Percentiles rank a stretch among this genome's conserved stretches.
phyloP scores from a whole-genome alignment of 2,113 vertebrate species.

The Oxyruncus cristatus region DNA sequence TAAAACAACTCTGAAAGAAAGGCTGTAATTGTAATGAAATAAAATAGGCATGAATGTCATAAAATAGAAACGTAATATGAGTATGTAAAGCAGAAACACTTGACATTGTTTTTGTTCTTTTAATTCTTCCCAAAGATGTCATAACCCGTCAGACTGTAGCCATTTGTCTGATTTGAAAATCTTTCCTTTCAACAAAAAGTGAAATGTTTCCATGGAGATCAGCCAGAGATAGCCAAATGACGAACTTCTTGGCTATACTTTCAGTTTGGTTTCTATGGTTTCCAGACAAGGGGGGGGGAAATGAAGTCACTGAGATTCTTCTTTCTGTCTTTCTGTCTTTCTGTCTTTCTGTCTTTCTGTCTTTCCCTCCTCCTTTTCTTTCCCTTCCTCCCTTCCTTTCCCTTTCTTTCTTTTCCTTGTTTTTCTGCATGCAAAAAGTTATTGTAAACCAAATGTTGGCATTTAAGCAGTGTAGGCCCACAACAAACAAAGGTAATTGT shows the following conservation, averaged over 20 bases:
- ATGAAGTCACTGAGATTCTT: constrained; percentile 62
- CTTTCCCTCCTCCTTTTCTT: too few species aligned
- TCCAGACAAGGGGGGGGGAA: constrained; percentile 67
- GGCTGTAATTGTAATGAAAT: neutral
- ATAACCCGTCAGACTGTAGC: constrained; percentile 57
- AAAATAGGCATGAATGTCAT: neutral
- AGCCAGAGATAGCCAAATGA: constrained; percentile 82
- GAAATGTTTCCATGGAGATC: constrained; percentile 84
- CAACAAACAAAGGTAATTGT: neutral
- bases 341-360: too few species aligned
- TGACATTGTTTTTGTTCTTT: constrained; percentile 8
- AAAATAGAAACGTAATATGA: neutral
- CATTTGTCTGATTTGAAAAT: constrained; percentile 68
- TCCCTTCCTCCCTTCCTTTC: neutral
- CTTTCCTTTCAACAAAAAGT: constrained; percentile 71
- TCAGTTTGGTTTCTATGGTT: constrained; percentile 82
- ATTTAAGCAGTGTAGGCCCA: constrained; percentile 15
- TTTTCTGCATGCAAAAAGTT: constrained; percentile 53
- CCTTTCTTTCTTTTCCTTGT: neutral
- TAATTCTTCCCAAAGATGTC: constrained; percentile 49
- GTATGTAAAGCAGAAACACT: constrained; percentile 24
- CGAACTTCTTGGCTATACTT: constrained; percentile 80
- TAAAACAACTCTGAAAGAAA: neutral
- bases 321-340: neutral
- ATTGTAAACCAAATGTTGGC: constrained; percentile 41